Conservation (phyloP, 2,797 vertebrate genomes). For the Setipinna tenuifilis region DNA sequence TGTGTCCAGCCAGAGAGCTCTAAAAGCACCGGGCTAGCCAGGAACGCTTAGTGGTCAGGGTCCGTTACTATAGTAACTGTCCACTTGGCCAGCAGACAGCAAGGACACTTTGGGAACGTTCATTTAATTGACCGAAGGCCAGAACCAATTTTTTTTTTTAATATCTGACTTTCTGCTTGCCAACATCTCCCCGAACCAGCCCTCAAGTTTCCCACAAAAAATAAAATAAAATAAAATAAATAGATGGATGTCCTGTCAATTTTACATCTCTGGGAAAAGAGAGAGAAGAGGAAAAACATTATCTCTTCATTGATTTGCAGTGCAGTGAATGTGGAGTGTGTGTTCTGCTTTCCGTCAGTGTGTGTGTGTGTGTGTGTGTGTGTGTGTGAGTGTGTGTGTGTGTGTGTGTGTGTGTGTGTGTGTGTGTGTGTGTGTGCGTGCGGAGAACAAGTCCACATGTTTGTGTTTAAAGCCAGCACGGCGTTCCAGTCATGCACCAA, state of each 20-base stretch:
- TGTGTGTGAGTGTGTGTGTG: no score
- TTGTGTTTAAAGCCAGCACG: conserved; percentile 69
- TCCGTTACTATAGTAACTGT: conserved; percentile 42
- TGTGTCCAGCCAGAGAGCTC: conserved; percentile 16
- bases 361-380: neutral
- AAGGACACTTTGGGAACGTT: conserved; percentile 14
- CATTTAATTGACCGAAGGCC: conserved; percentile 27
- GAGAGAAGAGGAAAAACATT: conserved; percentile 20
- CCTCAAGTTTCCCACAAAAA: conserved; percentile 15
- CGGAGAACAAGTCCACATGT: conserved; percentile 54
- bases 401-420: no score
- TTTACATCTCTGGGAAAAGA: conserved; percentile 16
- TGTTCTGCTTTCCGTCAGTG: neutral
- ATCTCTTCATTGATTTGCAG: conserved; percentile 19
- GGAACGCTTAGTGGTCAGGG: conserved; percentile 6
- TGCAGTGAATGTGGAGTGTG: neutral
- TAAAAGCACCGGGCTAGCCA: conserved; percentile 36
- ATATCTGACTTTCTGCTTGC: conserved; percentile 8
- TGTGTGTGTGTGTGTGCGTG: no score
- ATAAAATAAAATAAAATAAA: conserved; percentile 25
- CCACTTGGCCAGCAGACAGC: conserved; percentile 10
- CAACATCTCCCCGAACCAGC: neutral
- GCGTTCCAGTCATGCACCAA: conserved; percentile 67
- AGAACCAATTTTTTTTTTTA: neutral
- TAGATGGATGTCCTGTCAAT: neutral